Conservation (phyloP, 30 jellyfish, hydroid and myxozoan species). For the Aurelia aurita complex sp. Pacific region DNA sequence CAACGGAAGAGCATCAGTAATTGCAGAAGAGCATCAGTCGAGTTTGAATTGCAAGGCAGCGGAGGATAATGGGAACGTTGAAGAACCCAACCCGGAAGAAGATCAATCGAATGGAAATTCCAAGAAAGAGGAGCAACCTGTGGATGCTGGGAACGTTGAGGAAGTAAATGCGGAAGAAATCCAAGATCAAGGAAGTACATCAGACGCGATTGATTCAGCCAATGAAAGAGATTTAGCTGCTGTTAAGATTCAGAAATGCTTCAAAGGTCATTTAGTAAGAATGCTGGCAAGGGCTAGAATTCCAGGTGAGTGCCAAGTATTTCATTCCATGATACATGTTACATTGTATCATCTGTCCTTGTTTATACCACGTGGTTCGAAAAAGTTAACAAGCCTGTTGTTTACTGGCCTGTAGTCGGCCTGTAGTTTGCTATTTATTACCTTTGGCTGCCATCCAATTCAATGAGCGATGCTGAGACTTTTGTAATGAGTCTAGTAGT, state of each 20-base stretch:
- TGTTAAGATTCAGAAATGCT: slow-evolving; percentile 65
- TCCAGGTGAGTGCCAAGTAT: slow-evolving; percentile 46
- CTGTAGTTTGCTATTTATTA: too few species aligned
- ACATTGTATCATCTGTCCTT: too few species aligned
- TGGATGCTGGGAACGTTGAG: not conserved
- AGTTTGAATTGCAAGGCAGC: not conserved
- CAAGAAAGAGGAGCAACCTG: not conserved
- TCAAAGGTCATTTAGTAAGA: slow-evolving; percentile 63
- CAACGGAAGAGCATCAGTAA: not conserved
- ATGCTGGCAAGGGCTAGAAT: slow-evolving; percentile 34
- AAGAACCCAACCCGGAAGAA: not conserved
- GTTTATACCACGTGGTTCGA: too few species aligned
- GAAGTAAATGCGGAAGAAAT: slow-evolving; percentile 28
- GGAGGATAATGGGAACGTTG: not conserved
- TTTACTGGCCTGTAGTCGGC: too few species aligned
- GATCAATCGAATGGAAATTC: not conserved
- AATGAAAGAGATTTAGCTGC: slow-evolving; percentile 61
- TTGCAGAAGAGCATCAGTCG: slow-evolving; percentile 16
- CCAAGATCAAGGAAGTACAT: not conserved
- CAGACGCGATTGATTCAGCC: not conserved
- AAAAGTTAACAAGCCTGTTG: too few species aligned
- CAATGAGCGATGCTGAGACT: too few species aligned
- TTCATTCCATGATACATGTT: too few species aligned
- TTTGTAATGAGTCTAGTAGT: too few species aligned
- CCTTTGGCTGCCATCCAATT: too few species aligned